Conservation (phyloP, 2,113 vertebrate genomes). For the Lepus timidus region DNA sequence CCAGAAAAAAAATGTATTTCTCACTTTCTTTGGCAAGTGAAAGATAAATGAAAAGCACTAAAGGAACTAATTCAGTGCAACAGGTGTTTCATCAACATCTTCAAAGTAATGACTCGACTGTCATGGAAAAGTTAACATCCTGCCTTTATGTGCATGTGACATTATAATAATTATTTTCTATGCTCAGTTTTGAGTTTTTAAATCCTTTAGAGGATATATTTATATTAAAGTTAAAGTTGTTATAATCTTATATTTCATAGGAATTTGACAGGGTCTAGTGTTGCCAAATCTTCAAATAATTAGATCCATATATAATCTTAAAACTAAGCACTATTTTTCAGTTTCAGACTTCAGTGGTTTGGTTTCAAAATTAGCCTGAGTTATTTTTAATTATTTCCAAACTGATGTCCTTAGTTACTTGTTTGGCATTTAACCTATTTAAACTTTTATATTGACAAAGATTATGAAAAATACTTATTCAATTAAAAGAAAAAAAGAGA, state of each 20-base stretch:
- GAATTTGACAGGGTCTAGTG: constrained; percentile 68
- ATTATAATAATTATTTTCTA: constrained; percentile 60
- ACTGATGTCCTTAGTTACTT: constrained; percentile 43
- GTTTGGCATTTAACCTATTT: constrained; percentile 30
- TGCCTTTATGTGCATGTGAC: not conserved
- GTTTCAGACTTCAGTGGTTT: constrained; percentile 37
- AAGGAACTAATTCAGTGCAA: constrained; percentile 70
- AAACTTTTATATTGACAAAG: constrained; percentile 12
- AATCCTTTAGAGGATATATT: constrained; percentile 57
- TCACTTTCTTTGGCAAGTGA: constrained; percentile 58
- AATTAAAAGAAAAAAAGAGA: constrained; percentile 53
- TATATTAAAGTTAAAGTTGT: constrained; percentile 35
- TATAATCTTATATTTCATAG: constrained; percentile 61
- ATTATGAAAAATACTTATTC: constrained; percentile 1
- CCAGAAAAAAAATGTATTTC: constrained; percentile 62
- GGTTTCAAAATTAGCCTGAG: constrained; percentile 58
- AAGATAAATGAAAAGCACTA: constrained; percentile 21
- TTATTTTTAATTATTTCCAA: constrained; percentile 76
- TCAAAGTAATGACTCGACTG: constrained; percentile 60
- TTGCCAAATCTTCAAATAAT: constrained; percentile 75
- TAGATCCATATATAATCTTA: constrained; percentile 58
- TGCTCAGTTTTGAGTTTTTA: not conserved
- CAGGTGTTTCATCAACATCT: constrained; percentile 34
- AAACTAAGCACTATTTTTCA: constrained; percentile 61
- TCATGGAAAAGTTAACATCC: not conserved